Percentiles rank a stretch among this genome's conserved stretches.
Evolutionary conservation across 2,113 vertebrate genomes (phyloP).

Genomic region (Vombatus ursinus): DNA sequence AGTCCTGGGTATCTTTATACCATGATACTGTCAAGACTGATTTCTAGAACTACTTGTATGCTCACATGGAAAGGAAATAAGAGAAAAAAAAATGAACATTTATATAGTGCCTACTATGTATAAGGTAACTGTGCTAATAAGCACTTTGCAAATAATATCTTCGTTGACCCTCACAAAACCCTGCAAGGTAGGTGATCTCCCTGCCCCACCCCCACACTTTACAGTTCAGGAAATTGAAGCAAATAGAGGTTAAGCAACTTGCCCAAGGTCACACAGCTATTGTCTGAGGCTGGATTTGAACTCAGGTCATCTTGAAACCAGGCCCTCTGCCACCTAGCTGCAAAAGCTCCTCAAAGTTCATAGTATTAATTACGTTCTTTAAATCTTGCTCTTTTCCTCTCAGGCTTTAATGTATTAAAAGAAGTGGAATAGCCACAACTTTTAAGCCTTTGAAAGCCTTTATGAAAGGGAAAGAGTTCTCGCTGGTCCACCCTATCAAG

Average conservation of each 20-base stretch:
- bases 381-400: neutral
- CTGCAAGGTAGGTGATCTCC: neutral
- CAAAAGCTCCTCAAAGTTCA: neutral
- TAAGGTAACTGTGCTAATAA: neutral
- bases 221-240: neutral
- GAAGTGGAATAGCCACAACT: neutral
- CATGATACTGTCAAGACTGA: conserved; percentile 30
- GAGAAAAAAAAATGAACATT: neutral
- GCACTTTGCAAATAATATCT: neutral
- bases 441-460: neutral
- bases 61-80: neutral
- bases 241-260: neutral
- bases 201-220: neutral
- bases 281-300: neutral
- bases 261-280: neutral
- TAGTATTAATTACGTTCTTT: too few relatives aligned
- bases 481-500: too few relatives aligned
- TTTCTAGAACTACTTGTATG: neutral
- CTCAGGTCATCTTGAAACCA: neutral
- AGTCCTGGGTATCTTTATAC: conserved; percentile 12
- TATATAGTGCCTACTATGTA: neutral
- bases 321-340: neutral
- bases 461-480: too few relatives aligned
- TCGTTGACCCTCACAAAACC: neutral
- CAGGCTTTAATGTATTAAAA: neutral